These are phyloP conservation scores for Copsychus sechellarum DNA, from an alignment of 2,113 vertebrate genomes.

Conservation along the genomic window DNA sequence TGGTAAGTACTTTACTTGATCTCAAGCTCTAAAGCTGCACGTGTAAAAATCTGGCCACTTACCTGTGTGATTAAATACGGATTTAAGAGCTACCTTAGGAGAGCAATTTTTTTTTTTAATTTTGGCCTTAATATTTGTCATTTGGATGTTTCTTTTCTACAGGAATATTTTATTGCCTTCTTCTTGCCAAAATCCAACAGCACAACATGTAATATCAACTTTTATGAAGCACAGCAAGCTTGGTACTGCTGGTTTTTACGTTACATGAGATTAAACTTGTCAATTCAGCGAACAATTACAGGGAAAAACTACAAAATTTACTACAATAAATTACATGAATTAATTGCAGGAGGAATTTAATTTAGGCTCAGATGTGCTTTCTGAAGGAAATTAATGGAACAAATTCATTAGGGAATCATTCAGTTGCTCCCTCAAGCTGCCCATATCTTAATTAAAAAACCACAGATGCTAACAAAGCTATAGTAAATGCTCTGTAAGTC, in stretches of 20 bases:
- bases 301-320: not conserved
- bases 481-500: not conserved
- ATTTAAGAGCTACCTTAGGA: slow-evolving; percentile 26
- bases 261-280: slow-evolving; percentile 55
- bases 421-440: not conserved
- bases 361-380: slow-evolving; percentile 39
- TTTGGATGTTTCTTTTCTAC: slow-evolving; percentile 5
- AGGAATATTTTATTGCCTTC: not conserved
- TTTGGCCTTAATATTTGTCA: slow-evolving; percentile 19
- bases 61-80: not conserved
- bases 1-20: not conserved
- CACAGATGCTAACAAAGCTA: slow-evolving; percentile 26
- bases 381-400: slow-evolving; percentile 40
- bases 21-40: not conserved
- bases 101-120: not conserved
- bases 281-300: not conserved
- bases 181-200: slow-evolving; percentile 43
- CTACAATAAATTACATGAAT: slow-evolving; percentile 32
- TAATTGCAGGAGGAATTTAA: slow-evolving; percentile 32
- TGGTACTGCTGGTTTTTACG: not conserved
- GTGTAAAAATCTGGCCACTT: not conserved
- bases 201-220: slow-evolving; percentile 11
- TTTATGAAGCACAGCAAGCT: slow-evolving; percentile 24
- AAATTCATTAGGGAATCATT: slow-evolving; percentile 32
- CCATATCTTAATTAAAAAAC: slow-evolving; percentile 45